Base-by-base conservation (phyloP, 37 sponge, comb jelly and placozoan species). In the Eunapius fragilis region DNA sequence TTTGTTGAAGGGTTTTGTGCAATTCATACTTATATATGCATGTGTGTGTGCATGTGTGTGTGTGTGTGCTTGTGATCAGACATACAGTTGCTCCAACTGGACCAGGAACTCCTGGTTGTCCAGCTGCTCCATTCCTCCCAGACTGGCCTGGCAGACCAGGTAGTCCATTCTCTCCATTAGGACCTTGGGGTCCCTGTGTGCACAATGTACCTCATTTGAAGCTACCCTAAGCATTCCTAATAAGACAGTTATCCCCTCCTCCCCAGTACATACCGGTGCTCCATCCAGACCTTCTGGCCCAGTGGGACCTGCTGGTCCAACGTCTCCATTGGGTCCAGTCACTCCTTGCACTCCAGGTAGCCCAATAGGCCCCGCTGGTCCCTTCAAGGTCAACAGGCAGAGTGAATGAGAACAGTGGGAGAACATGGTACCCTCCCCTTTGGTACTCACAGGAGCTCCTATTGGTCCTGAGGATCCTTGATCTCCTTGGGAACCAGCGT, bases 401-500 rank as follows among this genome's bases (percentile, higher is more conserved):
- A 41, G 41, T 3, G 41, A 41, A 6, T 3, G 41, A 41, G 41
- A 6, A 41, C 41, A 41, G 41, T 9, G 41, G 41, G 41, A 41
- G 41, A n/a, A n/a, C n/a, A n/a, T n/a, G n/a, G n/a, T n/a, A n/a
- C n/a, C n/a, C n/a, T n/a, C n/a, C n/a, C 27, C 37, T 75, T 31
- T 50, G 7, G 3, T 0, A 88, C 88, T 22, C 69, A 88, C 88
- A 38, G 86, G 86, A 24, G 82, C 77, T 76, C 91, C 91, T 71
- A 82, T 81, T 19, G 86, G 78, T 27, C 91, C 94, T 67, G 70
- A 85, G 3, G 86, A 76, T 41, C 94, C 94, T 67, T 87, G 79
- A 32, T 30, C 78, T 31, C 94, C 94, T 77, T 69, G 85, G 33
- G 81, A 88, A 12, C 94, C 94, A 76, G 94, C 83, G 9, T 89